A percentile compares a stretch with the other conserved stretches of the same genome.
Conservation (phyloP, 2,113 vertebrate genomes). For the Passerina amoena region DNA sequence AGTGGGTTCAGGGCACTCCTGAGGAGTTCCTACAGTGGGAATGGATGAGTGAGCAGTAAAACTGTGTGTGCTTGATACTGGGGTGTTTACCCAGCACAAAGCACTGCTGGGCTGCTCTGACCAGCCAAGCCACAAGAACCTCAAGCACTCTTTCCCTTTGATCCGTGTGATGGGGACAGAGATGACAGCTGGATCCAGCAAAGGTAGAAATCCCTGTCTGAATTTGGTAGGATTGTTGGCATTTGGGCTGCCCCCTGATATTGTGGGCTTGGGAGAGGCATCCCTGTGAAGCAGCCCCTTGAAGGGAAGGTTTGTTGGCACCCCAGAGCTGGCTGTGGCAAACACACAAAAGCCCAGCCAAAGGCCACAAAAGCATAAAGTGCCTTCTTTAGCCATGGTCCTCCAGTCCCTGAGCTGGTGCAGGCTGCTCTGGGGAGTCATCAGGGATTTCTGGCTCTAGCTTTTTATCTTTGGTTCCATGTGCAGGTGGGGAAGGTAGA, state of each 20-base stretch:
- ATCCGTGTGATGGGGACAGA: background rate
- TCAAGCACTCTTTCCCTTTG: background rate
- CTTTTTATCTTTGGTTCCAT: background rate
- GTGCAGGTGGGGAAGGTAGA: background rate
- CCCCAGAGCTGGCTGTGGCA: background rate
- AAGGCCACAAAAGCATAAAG: background rate
- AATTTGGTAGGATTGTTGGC: background rate
- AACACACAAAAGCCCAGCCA: background rate
- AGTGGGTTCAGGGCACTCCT: background rate
- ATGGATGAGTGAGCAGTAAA: background rate
- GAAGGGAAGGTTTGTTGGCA: background rate
- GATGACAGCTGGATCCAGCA: background rate
- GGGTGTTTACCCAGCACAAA: background rate
- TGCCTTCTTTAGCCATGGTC: background rate
- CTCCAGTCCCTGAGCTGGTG: background rate
- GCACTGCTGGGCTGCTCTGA: background rate
- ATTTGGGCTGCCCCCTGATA: background rate
- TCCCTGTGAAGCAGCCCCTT: background rate
- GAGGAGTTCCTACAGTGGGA: accelerated
- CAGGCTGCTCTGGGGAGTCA: background rate
- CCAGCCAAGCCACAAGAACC: background rate
- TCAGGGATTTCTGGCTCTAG: background rate
- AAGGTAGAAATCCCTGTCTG: background rate
- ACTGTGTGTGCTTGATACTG: accelerated
- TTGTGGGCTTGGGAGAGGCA: accelerated